Evolutionary conservation across 2,888 invertebrate species (phyloP).

Genomic region (Siphonodentalium dalli): DNA sequence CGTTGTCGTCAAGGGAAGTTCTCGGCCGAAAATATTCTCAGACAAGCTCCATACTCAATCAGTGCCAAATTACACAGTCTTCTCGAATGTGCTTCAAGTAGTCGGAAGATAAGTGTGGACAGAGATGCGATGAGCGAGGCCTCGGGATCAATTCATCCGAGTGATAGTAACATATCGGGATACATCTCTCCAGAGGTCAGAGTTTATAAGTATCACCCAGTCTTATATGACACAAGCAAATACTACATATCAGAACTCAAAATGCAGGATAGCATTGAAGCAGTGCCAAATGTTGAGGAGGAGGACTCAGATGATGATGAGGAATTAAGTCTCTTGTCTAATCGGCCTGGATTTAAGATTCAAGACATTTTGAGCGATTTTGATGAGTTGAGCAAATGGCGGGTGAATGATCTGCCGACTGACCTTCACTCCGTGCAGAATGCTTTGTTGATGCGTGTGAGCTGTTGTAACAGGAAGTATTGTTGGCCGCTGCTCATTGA

Average conservation of each 20-base stretch:
- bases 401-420: conserved; percentile 48
- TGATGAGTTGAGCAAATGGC: conserved; percentile 60
- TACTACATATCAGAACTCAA: conserved; percentile 54
- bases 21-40: conserved; percentile 24
- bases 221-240: conserved; percentile 51
- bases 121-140: conserved; percentile 34
- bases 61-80: conserved; percentile 29
- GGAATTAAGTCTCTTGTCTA: conserved; percentile 44
- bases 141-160: conserved; percentile 30
- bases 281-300: conserved; percentile 33
- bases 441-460: conserved; percentile 55
- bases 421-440: conserved; percentile 62
- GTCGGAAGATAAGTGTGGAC: no score
- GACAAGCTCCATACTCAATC: conserved; percentile 34
- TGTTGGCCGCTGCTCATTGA: conserved; percentile 62
- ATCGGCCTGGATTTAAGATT: conserved; percentile 48
- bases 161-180: conserved; percentile 28
- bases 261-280: conserved; percentile 48
- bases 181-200: conserved; percentile 38
- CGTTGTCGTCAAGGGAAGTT: conserved; percentile 48
- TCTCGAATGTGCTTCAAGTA: no score
- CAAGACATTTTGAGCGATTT: conserved; percentile 55
- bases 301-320: conserved; percentile 50
- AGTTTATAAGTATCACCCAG: conserved; percentile 49
- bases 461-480: conserved; percentile 50